phyloP scores from a whole-genome alignment of 2,113 vertebrate genomes.

The Chrysochloris asiatica region DNA sequence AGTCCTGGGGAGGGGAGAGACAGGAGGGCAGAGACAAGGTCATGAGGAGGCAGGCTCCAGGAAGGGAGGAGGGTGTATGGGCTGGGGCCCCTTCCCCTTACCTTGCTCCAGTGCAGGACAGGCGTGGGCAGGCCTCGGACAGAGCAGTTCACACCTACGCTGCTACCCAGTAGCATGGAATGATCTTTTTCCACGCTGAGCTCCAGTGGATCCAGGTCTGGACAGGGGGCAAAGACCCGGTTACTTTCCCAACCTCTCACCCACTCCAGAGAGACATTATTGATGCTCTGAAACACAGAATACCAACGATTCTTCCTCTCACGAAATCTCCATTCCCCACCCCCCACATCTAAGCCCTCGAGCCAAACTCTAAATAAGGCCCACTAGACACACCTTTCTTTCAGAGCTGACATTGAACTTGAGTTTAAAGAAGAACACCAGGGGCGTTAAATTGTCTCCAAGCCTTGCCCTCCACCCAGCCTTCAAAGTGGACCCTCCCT shows the following conservation, averaged over 20 bases:
- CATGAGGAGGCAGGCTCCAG: rapidly evolving
- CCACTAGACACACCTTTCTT: too few relatives aligned
- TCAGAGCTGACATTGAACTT: neutral
- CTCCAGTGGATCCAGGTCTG: slow-evolving; percentile 89
- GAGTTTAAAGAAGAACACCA: too few relatives aligned
- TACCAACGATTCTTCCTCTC: too few relatives aligned
- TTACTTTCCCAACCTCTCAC: neutral
- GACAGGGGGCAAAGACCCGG: neutral
- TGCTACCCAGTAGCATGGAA: slow-evolving; percentile 72
- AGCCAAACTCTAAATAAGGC: neutral
- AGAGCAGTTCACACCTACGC: slow-evolving; percentile 83
- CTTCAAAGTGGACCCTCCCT: neutral
- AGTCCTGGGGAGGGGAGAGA: slow-evolving; percentile 44
- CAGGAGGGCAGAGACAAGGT: neutral
- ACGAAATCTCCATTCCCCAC: too few relatives aligned
- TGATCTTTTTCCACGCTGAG: slow-evolving; percentile 75
- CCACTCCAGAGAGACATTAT: neutral
- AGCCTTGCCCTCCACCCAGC: too few relatives aligned
- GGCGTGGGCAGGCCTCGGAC: slow-evolving; percentile 81
- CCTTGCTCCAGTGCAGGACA: slow-evolving; percentile 90
- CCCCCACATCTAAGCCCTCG: too few relatives aligned
- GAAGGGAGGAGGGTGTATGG: too few relatives aligned
- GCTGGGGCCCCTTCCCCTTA: slow-evolving; percentile 37
- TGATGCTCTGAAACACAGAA: neutral
- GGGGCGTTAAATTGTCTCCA: too few relatives aligned